Base-by-base conservation (phyloP, 1,140 invertebrate species). In the Papilio helenus region DNA sequence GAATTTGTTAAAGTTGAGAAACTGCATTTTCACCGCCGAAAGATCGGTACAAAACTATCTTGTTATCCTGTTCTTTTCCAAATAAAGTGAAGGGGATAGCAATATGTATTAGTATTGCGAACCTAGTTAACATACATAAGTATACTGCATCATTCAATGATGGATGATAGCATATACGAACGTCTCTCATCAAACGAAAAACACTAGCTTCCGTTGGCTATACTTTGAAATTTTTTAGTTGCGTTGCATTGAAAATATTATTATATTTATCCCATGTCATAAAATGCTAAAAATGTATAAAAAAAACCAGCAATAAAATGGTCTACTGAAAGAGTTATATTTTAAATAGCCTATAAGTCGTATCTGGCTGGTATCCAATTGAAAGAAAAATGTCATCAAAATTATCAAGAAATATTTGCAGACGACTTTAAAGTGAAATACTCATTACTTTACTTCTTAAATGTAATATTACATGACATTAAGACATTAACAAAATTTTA, bases 321-420 rank as follows among this genome's bases (percentile, higher is more conserved):
- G 23, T 76, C 49, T 76, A 76, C 20, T 58, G 76, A 77, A 72
- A 79, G 83, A 85, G 83, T 87, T 80, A 81, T 82, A 87, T 86
- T 86, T 88, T 85, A 88, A 87, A 88, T 88, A 87, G 87, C 87
- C 81, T 84, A 89, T 90, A 89, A 89, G 87, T 87, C 83, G 80
- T 71, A 18, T 58, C 87, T 93, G 93, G 93, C 91, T 79, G 3
- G 12, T 79, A 44, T 89, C 93, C 93, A 94, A 89, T 86, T 83
- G 81, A 88, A 90, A 91, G 61, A 68, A 91, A 91, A 85, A 90
- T 93, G 89, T 88, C 90, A 92, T 92, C 89, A 93, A 93, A 91
- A 92, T 93, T 88, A 94, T 94, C 87, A 90, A 91, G 90, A 90
- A 93, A 91, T 90, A 93, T 93, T 91, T 92, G 88, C 89, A 88